phyloP scores from a whole-genome alignment of 2,888 invertebrate genomes.

The Heliconius ismenius region DNA sequence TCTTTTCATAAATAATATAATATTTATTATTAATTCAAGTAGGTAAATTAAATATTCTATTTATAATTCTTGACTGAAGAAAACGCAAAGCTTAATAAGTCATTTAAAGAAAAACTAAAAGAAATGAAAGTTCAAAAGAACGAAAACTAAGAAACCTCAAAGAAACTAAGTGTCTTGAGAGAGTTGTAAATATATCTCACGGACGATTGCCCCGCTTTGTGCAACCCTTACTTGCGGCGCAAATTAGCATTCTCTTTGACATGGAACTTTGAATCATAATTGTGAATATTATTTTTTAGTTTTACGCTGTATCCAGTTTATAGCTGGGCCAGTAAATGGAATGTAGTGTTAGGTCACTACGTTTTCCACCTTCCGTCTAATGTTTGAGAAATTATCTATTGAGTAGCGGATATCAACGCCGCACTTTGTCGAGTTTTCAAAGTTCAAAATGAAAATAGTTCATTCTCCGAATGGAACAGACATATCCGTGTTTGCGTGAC shows the following conservation, averaged over 20 bases:
- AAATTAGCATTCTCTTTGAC: constrained; percentile 23
- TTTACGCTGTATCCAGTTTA: not conserved
- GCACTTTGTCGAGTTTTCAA: no score
- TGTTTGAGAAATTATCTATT: no score
- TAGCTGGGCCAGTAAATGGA: not conserved
- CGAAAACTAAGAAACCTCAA: not conserved
- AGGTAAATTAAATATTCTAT: not conserved
- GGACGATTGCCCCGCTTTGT: constrained; percentile 30
- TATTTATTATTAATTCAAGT: not conserved
- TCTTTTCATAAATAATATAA: not conserved
- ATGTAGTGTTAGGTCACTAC: no score
- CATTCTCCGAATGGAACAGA: no score
- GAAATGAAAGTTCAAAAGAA: not conserved
- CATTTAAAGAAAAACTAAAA: not conserved
- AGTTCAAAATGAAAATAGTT: no score
- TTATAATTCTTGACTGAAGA: not conserved
- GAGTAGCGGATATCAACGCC: no score
- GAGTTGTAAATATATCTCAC: constrained; percentile 24
- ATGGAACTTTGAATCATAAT: not conserved
- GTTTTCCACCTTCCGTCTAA: no score
- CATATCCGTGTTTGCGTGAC: no score
- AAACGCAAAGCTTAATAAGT: constrained; percentile 1
- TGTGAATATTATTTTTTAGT: not conserved
- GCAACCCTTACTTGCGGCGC: constrained; percentile 9
- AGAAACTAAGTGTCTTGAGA: constrained; percentile 9